These are phyloP conservation scores for Thereva nobilitata DNA, from an alignment of 2,888 invertebrate species.

Conservation along the genomic window DNA sequence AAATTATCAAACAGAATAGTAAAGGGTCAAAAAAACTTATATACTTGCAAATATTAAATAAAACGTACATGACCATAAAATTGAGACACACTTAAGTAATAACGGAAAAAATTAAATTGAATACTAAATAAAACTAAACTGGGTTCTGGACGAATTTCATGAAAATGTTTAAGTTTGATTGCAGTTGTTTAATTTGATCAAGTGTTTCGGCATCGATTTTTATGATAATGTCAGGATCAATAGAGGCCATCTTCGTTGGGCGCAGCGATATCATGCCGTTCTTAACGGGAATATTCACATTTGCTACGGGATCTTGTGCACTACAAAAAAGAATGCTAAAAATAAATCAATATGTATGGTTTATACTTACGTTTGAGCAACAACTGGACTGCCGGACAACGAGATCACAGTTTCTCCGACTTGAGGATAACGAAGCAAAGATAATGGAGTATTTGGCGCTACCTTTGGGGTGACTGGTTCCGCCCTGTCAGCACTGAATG, in stretches of 20 bases:
- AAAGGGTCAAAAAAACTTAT: no score
- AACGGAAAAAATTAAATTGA: background rate
- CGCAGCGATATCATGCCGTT: conserved; percentile 56
- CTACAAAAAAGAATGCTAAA: conserved; percentile 43
- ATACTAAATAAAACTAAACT: background rate
- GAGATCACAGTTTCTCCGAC: conserved; percentile 57
- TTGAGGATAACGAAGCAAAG: conserved; percentile 56
- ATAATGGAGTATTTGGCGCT: conserved; percentile 48
- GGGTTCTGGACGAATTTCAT: conserved; percentile 50
- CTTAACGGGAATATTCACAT: conserved; percentile 56
- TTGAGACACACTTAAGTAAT: no score
- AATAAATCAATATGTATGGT: background rate
- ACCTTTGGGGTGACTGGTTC: conserved; percentile 46
- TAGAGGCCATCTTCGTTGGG: conserved; percentile 51
- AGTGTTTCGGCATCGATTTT: conserved; percentile 53
- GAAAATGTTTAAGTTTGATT: conserved; percentile 54
- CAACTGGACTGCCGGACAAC: conserved; percentile 55
- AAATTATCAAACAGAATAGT: no score
- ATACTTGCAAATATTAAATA: no score
- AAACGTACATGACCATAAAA: no score
- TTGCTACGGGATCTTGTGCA: conserved; percentile 53
- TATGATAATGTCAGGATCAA: conserved; percentile 51
- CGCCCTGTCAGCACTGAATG: conserved; percentile 54
- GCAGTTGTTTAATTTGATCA: conserved; percentile 53
- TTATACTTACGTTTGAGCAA: conserved; percentile 53